Percentiles rank a stretch among this genome's conserved stretches.
Evolutionary conservation across 2,888 invertebrate species (phyloP).

Genomic region (Smittia sp.): DNA sequence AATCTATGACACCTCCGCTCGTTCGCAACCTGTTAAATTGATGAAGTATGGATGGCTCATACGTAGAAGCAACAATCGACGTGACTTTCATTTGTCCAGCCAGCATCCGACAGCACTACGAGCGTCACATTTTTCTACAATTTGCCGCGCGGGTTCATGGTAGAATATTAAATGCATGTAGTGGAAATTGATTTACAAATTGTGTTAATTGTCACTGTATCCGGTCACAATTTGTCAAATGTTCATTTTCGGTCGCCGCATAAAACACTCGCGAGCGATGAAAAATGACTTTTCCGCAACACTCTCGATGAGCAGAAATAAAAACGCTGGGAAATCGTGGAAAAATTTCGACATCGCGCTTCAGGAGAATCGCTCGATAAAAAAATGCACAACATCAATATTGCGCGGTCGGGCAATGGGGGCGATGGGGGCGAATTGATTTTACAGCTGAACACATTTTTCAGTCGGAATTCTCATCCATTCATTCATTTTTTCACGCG

Average conservation of each 20-base stretch:
- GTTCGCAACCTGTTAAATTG: constrained; percentile 26
- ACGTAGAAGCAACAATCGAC: constrained; percentile 30
- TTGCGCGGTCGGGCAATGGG: background rate
- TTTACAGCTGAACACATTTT: constrained; percentile 11
- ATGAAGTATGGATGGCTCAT: constrained; percentile 34
- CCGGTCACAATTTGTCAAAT: constrained; percentile 38
- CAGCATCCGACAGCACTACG: background rate
- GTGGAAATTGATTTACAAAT: constrained; percentile 41
- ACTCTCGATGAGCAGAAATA: background rate
- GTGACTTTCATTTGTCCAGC: constrained; percentile 11
- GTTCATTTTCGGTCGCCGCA: constrained; percentile 25
- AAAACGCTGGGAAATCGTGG: background rate
- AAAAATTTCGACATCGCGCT: background rate
- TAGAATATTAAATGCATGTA: constrained; percentile 4
- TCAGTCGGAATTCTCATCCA: background rate
- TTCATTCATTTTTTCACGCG: constrained; percentile 16
- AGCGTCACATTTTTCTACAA: background rate
- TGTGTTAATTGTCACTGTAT: constrained; percentile 39
- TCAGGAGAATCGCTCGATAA: background rate
- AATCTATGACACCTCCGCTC: constrained; percentile 32
- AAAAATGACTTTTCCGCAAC: constrained; percentile 20
- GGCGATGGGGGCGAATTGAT: constrained; percentile 24
- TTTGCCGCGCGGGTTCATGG: background rate
- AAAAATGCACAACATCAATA: constrained; percentile 23
- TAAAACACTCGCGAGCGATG: background rate